These are phyloP conservation scores for Leiothrix lutea DNA, from an alignment of 2,113 vertebrate genomes.

Conservation along the genomic window DNA sequence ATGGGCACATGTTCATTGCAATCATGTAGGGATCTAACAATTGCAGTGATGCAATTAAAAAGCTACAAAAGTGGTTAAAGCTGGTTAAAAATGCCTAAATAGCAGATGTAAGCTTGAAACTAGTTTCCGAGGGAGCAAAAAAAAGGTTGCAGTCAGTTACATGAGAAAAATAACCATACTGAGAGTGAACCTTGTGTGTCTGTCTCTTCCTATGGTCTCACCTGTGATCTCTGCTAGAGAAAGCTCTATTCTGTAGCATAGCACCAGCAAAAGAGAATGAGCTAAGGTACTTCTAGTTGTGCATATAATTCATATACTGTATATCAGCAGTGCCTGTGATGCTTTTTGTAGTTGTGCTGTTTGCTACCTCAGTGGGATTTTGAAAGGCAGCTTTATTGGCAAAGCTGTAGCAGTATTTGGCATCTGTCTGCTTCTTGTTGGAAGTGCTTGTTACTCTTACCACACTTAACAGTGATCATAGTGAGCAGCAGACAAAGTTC, in stretches of 20 bases:
- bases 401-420: background rate
- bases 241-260: accelerated
- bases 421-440: background rate
- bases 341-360: background rate
- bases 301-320: background rate
- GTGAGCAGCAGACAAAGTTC: background rate
- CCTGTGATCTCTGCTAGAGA: background rate
- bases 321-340: background rate
- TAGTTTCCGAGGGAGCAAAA: background rate
- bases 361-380: background rate
- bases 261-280: background rate
- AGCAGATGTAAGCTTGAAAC: background rate
- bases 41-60: background rate
- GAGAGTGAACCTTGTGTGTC: background rate
- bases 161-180: background rate
- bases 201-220: background rate
- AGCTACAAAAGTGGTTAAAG: background rate
- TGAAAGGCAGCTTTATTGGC: background rate
- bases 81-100: background rate
- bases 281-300: background rate
- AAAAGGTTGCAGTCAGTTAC: background rate
- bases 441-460: background rate
- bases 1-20: background rate
- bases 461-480: accelerated
- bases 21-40: background rate